Evolutionary conservation across 2,888 invertebrate species (phyloP).

Genomic region (Caenorhabditis becei): DNA sequence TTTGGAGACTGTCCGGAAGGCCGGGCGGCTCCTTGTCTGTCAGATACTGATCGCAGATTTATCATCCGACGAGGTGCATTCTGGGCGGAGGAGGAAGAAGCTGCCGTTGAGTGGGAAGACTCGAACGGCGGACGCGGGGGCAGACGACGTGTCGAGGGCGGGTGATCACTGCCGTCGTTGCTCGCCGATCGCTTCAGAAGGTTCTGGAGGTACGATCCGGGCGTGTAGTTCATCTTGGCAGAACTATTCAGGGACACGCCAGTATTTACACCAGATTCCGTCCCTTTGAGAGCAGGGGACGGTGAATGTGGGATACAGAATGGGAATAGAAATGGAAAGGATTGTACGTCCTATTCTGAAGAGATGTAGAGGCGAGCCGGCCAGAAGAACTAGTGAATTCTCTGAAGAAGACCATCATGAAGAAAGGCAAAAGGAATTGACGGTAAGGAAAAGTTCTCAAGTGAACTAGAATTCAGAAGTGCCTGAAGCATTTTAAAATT

Average conservation of each 20-base stretch:
- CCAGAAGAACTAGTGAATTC: slow-evolving; percentile 36
- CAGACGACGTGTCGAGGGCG: slow-evolving; percentile 38
- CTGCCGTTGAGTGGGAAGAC: slow-evolving; percentile 42
- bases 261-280: slow-evolving; percentile 47
- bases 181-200: slow-evolving; percentile 61
- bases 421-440: neutral
- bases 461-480: neutral
- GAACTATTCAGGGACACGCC: slow-evolving; percentile 57
- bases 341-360: slow-evolving; percentile 47
- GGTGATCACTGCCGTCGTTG: slow-evolving; percentile 36
- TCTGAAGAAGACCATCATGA: slow-evolving; percentile 27
- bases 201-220: slow-evolving; percentile 60
- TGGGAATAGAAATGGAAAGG: neutral
- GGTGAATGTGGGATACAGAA: slow-evolving; percentile 16
- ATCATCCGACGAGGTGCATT: slow-evolving; percentile 48
- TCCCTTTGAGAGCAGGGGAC: slow-evolving; percentile 41
- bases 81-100: slow-evolving; percentile 30
- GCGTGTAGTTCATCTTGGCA: slow-evolving; percentile 62
- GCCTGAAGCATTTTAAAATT: too few species aligned
- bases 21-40: slow-evolving; percentile 46
- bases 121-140: slow-evolving; percentile 50
- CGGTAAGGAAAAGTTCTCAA: neutral
- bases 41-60: slow-evolving; percentile 56
- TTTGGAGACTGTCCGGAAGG: slow-evolving; percentile 10
- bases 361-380: slow-evolving; percentile 44